Percentiles rank a stretch among this genome's conserved stretches.
Evolutionary conservation across 2,113 vertebrate species (phyloP).

Genomic region (Calonectris borealis): DNA sequence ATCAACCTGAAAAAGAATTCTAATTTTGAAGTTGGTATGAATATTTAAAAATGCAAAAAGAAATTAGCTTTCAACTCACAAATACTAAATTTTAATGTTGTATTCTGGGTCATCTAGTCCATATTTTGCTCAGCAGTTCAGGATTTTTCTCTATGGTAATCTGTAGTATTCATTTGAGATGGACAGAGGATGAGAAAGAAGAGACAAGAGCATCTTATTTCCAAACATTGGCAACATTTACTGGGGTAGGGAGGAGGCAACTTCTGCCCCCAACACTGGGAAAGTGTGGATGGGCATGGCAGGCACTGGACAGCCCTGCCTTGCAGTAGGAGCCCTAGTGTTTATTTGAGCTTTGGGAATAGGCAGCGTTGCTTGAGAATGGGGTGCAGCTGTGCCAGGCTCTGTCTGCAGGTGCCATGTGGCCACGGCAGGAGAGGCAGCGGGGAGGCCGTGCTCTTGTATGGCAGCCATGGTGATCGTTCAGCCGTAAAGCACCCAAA

Average conservation of each 20-base stretch:
- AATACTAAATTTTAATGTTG: background rate
- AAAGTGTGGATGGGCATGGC: accelerated
- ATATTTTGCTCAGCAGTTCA: background rate
- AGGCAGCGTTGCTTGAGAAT: accelerated
- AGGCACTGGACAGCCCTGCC: background rate
- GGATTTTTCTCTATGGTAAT: background rate
- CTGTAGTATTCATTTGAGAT: background rate
- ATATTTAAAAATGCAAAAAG: background rate
- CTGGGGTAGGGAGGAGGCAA: background rate
- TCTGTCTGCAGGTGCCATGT: background rate
- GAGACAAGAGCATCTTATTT: background rate
- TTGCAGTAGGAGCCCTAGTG: background rate
- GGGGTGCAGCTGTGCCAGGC: background rate
- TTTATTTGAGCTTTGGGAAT: accelerated
- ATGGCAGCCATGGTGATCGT: accelerated
- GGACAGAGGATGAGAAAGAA: background rate
- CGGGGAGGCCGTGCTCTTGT: background rate
- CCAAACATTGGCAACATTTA: accelerated
- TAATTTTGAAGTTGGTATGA: background rate
- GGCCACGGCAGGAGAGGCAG: background rate
- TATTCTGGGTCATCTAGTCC: background rate
- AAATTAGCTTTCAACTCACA: background rate
- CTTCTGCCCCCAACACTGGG: accelerated
- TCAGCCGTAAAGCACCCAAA: accelerated
- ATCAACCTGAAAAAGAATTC: background rate